These are phyloP conservation scores for Neoseiulus cucumeris DNA, from an alignment of 1,140 invertebrate species.

Conservation along the genomic window DNA sequence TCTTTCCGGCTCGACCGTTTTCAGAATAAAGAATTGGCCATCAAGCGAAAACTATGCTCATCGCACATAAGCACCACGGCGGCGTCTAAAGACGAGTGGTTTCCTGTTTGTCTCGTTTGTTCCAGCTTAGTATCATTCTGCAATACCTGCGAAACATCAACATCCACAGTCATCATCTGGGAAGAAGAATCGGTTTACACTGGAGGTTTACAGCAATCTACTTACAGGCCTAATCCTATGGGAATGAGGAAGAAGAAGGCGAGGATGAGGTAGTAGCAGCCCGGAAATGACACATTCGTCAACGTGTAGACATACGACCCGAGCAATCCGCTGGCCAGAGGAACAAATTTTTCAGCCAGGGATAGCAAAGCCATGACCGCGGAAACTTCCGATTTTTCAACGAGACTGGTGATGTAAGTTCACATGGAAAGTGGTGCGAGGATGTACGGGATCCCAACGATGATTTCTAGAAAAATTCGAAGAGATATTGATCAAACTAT, in stretches of 20 bases:
- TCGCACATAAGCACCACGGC: too few relatives aligned
- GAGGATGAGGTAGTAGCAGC: neutral
- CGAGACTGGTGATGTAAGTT: neutral
- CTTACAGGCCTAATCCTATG: neutral
- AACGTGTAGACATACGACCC: neutral
- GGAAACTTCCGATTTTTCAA: neutral
- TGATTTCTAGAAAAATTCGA: neutral
- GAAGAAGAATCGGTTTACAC: too few relatives aligned
- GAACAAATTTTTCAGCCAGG: neutral
- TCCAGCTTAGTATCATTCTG: too few relatives aligned
- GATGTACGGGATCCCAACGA: neutral
- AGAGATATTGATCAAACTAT: neutral
- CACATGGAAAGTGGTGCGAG: neutral
- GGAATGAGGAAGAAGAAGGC: neutral
- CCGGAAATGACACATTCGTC: neutral
- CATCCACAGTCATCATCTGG: too few relatives aligned
- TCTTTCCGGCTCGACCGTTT: too few relatives aligned
- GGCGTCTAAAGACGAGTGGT: too few relatives aligned
- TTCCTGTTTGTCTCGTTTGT: too few relatives aligned
- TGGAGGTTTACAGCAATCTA: too few relatives aligned
- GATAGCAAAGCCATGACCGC: neutral
- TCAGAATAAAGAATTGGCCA: too few relatives aligned
- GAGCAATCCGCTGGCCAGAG: neutral
- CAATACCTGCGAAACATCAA: too few relatives aligned
- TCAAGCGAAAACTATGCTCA: too few relatives aligned